Evolutionary conservation across 2,797 vertebrate species (phyloP), one percentile per base, ranked within the genome.

Genomic region (Emydoidea blandingii): DNA sequence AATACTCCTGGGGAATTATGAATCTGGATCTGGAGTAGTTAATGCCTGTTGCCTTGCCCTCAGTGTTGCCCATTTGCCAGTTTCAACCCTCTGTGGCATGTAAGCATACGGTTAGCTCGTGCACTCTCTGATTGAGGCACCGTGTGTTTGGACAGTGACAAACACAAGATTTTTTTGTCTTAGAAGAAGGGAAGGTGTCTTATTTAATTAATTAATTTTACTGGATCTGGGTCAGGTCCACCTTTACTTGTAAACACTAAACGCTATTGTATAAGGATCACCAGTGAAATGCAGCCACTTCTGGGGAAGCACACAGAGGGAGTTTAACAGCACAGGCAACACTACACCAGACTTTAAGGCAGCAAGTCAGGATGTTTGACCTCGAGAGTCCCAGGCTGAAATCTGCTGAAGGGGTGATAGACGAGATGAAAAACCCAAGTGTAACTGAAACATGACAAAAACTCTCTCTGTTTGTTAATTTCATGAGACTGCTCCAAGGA

Each of bases 221-320:
- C 68, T 12, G 56, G 37, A 74, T 44, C 23, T 56, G 59, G 37
- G 54, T 90, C 16, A 3, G 15, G 6, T 53, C 85, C 74, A 53
- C 8, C 27, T 49, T 47, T 34, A 68, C 50, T 76, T 85, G 89
- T 89, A 14, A 78, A 56, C 56, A 86, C 83, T 4, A 0, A 1
- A 80, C 0, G 2, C 19, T 2, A 3, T 21, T 18, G 85, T 62
- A 81, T 1, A 8, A 23, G 0, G 7, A 82, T 47, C 65, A 11
- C 50, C 21, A 10, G 54, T 12, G 15, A 82, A 87, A 62, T 1
- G 1, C 37, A 37, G 52, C 54, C 34, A 0, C 59, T 19, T n/a
- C 53, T 1, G 49, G 81, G 62, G 41, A 44, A 2, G 57, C 91
- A 72, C 91, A 52, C 62, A n/a, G 87, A 85, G 19, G 41, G 3